phyloP scores from a whole-genome alignment of 2,113 vertebrate species.

The Sapayoa aenigma region DNA sequence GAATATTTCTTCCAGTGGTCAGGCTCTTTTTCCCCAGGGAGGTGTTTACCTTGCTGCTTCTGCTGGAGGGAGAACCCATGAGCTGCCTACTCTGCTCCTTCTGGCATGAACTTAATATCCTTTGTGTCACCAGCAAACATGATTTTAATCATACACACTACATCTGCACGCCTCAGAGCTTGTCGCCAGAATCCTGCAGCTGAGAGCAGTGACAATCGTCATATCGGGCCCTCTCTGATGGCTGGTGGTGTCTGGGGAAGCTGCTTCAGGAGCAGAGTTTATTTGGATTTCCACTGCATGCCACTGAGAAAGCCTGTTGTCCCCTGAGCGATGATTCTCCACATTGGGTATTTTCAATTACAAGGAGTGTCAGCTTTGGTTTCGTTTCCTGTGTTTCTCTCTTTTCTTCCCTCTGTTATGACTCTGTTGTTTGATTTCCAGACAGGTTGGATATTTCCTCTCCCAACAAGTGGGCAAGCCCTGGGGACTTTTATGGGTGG shows the following conservation, averaged over 20 bases:
- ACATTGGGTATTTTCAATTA: not conserved
- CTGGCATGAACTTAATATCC: accelerated
- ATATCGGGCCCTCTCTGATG: not conserved
- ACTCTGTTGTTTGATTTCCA: conserved; percentile 13
- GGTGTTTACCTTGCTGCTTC: not conserved
- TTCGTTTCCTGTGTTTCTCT: not conserved
- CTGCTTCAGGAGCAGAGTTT: accelerated
- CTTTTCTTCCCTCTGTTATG: not conserved
- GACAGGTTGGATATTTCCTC: not conserved
- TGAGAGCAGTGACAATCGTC: accelerated
- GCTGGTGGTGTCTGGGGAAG: not conserved
- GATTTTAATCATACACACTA: not conserved
- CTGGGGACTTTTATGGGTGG: not conserved
- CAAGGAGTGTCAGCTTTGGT: not conserved
- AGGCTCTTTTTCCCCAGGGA: not conserved
- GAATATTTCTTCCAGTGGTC: not conserved
- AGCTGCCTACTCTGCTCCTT: not conserved
- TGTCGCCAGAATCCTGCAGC: not conserved
- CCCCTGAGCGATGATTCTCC: not conserved
- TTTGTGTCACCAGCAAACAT: not conserved
- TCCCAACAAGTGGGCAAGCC: not conserved
- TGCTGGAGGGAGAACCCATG: not conserved
- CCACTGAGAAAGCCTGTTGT: not conserved
- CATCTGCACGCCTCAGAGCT: not conserved
- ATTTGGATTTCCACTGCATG: not conserved